Percentiles rank a stretch among this genome's conserved stretches.
These are phyloP conservation scores for Formica aserva DNA, from an alignment of 2,888 invertebrate genomes.

Conservation along the genomic window DNA sequence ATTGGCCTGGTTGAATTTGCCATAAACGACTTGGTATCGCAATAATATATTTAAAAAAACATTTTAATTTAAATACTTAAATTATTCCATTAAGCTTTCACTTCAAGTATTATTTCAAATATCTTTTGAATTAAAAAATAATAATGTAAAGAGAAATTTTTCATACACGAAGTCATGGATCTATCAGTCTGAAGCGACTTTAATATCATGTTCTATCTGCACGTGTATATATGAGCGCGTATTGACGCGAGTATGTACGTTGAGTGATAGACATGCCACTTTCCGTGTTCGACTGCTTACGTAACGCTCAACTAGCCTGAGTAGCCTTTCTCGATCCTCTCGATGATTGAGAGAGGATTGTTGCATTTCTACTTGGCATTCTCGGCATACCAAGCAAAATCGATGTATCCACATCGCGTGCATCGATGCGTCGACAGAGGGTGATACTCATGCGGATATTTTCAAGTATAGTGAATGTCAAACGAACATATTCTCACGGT, in stretches of 20 bases:
- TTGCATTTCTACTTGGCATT: constrained; percentile 56
- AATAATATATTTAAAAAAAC: not conserved
- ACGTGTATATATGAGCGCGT: constrained; percentile 3
- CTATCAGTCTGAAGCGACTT: constrained; percentile 17
- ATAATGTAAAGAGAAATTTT: constrained; percentile 16
- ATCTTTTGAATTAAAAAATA: not conserved
- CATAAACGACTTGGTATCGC: not conserved
- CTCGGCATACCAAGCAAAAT: constrained; percentile 54
- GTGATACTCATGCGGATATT: constrained; percentile 42
- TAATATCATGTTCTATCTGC: constrained; percentile 12
- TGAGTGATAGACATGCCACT: constrained; percentile 58
- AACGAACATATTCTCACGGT: constrained; percentile 65
- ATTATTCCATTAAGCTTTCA: not conserved
- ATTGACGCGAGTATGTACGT: constrained; percentile 21
- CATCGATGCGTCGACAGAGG: constrained; percentile 38
- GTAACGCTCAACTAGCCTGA: constrained; percentile 58
- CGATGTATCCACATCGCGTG: constrained; percentile 57
- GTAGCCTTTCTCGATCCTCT: constrained; percentile 55
- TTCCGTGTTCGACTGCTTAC: constrained; percentile 62
- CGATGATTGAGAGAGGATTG: constrained; percentile 55
- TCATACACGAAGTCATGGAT: constrained; percentile 4
- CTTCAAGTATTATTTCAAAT: not conserved
- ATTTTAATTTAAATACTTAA: not conserved
- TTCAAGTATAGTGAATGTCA: constrained; percentile 44
- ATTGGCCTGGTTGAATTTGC: not conserved